Conservation (phyloP, 2,797 vertebrate species). For the Danio aesculapii region DNA sequence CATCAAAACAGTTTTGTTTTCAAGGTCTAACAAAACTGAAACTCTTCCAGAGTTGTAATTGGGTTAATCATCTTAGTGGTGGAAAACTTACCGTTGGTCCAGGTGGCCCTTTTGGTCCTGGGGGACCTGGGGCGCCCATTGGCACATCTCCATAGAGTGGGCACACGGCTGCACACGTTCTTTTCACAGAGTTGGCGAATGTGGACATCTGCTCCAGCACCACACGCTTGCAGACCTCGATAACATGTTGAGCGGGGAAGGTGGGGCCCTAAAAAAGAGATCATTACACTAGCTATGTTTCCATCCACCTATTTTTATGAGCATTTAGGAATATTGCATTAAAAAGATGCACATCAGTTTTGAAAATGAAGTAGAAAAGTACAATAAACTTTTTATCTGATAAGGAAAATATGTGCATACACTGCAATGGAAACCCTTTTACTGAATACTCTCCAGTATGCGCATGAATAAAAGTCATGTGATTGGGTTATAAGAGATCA, state of each 20-base stretch:
- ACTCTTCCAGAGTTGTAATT: background rate
- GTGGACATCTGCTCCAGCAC: conserved; percentile 84
- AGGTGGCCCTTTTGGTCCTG: conserved; percentile 75
- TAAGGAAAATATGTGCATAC: too few relatives aligned
- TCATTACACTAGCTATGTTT: conserved; percentile 48
- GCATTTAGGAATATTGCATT: too few relatives aligned
- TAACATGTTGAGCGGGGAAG: conserved; percentile 78
- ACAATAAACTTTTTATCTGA: too few relatives aligned
- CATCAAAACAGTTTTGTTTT: background rate
- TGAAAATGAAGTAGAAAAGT: too few relatives aligned
- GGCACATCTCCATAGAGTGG: conserved; percentile 80
- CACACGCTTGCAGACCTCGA: conserved; percentile 81
- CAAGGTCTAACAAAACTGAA: background rate
- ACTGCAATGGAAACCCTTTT: too few relatives aligned
- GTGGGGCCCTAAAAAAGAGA: conserved; percentile 74
- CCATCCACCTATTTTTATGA: too few relatives aligned
- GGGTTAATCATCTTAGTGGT: background rate
- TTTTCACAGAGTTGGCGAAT: conserved; percentile 81
- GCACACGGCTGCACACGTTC: conserved; percentile 80
- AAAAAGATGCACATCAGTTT: too few relatives aligned
- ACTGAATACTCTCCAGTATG: too few relatives aligned
- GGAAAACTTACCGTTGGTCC: conserved; percentile 76
- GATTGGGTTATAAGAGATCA: too few relatives aligned
- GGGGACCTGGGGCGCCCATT: conserved; percentile 76
- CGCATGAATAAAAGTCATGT: too few relatives aligned